Percentiles rank a stretch among this genome's conserved stretches.
Conservation (phyloP, 1,140 invertebrate species). For the Amphibalanus amphitrite region DNA sequence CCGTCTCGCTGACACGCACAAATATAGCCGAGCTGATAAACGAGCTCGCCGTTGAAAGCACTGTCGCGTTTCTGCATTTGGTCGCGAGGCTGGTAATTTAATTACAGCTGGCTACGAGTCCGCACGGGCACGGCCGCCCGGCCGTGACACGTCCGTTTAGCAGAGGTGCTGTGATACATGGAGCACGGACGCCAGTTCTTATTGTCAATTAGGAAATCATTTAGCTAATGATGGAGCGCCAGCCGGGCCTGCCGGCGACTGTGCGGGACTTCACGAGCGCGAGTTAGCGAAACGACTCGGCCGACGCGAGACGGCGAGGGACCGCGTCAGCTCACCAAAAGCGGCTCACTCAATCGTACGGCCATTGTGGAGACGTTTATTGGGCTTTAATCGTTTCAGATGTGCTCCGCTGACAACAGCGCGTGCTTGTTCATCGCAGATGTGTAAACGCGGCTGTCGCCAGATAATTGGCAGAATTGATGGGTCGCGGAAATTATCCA, state of each 20-base stretch:
- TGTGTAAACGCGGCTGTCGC: not conserved
- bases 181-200: not conserved
- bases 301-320: not conserved
- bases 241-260: too few species aligned
- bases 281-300: not conserved
- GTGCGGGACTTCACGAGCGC: too few species aligned
- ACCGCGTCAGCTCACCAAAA: not conserved
- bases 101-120: not conserved
- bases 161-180: not conserved
- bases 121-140: not conserved
- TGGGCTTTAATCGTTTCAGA: not conserved
- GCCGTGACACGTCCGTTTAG: not conserved
- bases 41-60: not conserved
- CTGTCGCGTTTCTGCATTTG: not conserved
- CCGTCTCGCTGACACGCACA: not conserved
- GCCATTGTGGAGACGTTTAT: not conserved
- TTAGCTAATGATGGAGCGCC: not conserved
- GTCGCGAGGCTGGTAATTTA: not conserved
- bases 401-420: not conserved
- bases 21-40: constrained; percentile 1
- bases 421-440: too few species aligned
- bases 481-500: not conserved
- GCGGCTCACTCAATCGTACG: not conserved
- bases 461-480: not conserved
- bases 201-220: not conserved